phyloP scores from a whole-genome alignment of 2,888 invertebrate genomes.

The Melangyna quadrimaculata region DNA sequence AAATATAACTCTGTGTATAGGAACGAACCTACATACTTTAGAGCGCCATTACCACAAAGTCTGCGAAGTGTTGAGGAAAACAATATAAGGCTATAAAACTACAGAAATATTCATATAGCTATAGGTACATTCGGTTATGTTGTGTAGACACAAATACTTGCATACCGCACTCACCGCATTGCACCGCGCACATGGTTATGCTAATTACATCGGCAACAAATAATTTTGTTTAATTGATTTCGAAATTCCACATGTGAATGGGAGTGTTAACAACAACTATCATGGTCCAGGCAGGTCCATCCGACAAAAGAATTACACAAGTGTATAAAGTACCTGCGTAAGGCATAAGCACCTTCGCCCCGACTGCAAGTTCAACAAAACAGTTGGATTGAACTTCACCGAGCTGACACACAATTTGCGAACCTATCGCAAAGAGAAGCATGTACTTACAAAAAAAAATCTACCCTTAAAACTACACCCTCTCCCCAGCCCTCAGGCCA shows the following conservation, averaged over 20 bases:
- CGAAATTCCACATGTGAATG: conserved; percentile 68
- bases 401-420: conserved; percentile 64
- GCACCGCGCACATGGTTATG: conserved; percentile 70
- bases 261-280: conserved; percentile 67
- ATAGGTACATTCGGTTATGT: not conserved
- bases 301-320: conserved; percentile 53
- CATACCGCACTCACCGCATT: conserved; percentile 45
- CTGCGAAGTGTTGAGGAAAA: not conserved
- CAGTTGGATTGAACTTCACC: conserved; percentile 46
- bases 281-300: conserved; percentile 65
- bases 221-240: conserved; percentile 72
- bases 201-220: conserved; percentile 72
- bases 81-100: not conserved
- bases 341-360: not conserved
- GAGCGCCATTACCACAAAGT: not conserved
- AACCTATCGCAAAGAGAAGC: conserved; percentile 40
- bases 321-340: conserved; percentile 31
- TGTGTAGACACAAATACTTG: conserved; percentile 18
- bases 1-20: too few species aligned
- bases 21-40: too few species aligned
- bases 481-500: not conserved
- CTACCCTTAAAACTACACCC: conserved; percentile 2
- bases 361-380: not conserved
- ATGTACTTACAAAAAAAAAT: conserved; percentile 32
- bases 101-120: conserved; percentile 31